These are phyloP conservation scores for Elachura formosa DNA, from an alignment of 2,113 vertebrate species.

Conservation along the genomic window DNA sequence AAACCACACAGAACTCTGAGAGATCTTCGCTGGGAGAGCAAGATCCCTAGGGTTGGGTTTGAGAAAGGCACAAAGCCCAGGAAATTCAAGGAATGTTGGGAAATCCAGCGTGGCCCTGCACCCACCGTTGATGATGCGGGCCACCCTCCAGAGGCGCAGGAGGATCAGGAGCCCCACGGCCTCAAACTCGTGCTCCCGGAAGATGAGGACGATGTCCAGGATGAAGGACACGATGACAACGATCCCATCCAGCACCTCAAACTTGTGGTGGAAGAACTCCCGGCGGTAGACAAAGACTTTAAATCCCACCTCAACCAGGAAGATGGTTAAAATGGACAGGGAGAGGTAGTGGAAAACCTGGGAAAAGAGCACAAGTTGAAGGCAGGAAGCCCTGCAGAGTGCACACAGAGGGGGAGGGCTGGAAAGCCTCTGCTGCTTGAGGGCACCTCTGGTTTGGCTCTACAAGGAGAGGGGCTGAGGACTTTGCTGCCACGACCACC, in stretches of 20 bases:
- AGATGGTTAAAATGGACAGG: conserved; percentile 84
- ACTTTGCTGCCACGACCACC: accelerated
- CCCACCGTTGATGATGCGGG: conserved; percentile 91
- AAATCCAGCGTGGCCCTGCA: accelerated
- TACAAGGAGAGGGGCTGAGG: neutral
- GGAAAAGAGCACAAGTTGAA: neutral
- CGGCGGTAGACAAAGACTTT: conserved; percentile 84
- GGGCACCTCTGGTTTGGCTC: neutral
- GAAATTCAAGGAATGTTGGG: neutral
- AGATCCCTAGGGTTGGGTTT: neutral
- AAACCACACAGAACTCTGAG: neutral
- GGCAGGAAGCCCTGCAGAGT: accelerated
- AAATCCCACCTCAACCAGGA: conserved; percentile 85
- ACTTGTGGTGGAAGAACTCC: conserved; percentile 94
- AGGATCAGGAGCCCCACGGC: conserved; percentile 88
- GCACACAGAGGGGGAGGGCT: neutral
- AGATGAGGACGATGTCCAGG: conserved; percentile 82
- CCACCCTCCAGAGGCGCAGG: conserved; percentile 93
- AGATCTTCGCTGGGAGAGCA: accelerated
- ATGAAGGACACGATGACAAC: conserved; percentile 89
- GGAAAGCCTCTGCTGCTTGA: neutral
- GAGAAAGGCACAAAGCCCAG: neutral
- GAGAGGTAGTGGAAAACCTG: conserved; percentile 93
- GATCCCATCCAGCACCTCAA: conserved; percentile 88
- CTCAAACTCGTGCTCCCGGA: conserved; percentile 82